Base-by-base conservation (phyloP, 2,797 vertebrate genomes). In the Fratercula arctica region DNA sequence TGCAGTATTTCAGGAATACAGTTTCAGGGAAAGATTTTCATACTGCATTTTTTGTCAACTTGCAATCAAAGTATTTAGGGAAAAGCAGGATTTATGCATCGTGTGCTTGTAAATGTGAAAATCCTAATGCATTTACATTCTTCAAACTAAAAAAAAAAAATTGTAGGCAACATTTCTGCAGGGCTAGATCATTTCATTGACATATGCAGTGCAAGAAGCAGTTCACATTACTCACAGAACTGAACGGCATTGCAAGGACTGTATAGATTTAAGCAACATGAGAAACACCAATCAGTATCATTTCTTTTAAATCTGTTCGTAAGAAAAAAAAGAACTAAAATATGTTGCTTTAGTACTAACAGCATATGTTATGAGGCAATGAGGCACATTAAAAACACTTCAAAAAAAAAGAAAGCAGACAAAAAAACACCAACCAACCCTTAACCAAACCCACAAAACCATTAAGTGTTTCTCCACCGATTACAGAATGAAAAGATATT, bases 1-100 rank as follows among this genome's bases (percentile, higher is more conserved):
- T 93, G 56, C 48, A 89, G 61, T 96, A 94, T 96, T 93, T 97
- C 87, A 96, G 78, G 53, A 84, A 93, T 70, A 78, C 17, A 87
- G 41, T 95, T 57, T 82, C 39, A 75, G 21, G 56, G 45, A 95
- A n/a, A 64, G 37, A 53, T 89, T 84, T 78, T 89, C 79, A 69
- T 90, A 83, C n/a, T 86, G 16, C 33, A 78, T 90, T 95, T 95
- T 96, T 94, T 76, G 16, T 85, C 79, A 89, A 92, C 95, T 68
- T 92, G 21, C 41, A 66, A 89, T 78, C 37, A 89, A 95, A 88
- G 51, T 94, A 95, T 95, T 96, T 94, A 95, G 87, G 83, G 74
- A 89, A 79, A 88, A 91, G 28, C 0, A 0, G 6, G 7, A 96
- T 95, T 95, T 96, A 91, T 94, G 59, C 13, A 90, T 76, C 51